Conservation (phyloP, 2,797 vertebrate genomes). For the Phrynocephalus forsythii region DNA sequence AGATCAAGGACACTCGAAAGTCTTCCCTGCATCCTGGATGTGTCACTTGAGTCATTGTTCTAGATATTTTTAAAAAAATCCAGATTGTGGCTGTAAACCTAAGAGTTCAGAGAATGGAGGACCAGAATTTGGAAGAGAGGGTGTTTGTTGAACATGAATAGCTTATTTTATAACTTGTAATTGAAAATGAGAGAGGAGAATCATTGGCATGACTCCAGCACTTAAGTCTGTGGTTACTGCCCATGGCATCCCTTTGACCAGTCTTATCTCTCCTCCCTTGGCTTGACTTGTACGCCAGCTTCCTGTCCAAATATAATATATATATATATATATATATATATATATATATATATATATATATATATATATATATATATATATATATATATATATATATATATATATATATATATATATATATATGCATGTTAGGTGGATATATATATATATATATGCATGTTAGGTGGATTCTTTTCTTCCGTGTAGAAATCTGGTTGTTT, state of each 20-base stretch:
- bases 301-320: too few species aligned
- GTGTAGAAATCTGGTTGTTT: too few species aligned
- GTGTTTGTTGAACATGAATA: not conserved
- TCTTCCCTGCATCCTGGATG: not conserved
- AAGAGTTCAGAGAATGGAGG: not conserved
- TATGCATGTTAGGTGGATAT: too few species aligned
- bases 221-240: not conserved
- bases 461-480: too few species aligned
- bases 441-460: too few species aligned
- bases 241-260: not conserved
- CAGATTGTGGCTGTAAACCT: not conserved
- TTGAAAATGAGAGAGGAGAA: conserved; percentile 8
- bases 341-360: too few species aligned
- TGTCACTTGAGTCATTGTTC: too few species aligned
- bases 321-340: too few species aligned
- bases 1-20: not conserved
- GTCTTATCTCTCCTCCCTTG: not conserved
- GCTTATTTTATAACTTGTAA: not conserved
- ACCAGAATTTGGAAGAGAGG: not conserved
- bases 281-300: not conserved
- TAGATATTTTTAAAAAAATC: too few species aligned
- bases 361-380: too few species aligned
- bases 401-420: too few species aligned
- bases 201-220: not conserved
- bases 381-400: too few species aligned